Conservation (phyloP, 2,888 invertebrate species). For the Bruchidius siliquastri region DNA sequence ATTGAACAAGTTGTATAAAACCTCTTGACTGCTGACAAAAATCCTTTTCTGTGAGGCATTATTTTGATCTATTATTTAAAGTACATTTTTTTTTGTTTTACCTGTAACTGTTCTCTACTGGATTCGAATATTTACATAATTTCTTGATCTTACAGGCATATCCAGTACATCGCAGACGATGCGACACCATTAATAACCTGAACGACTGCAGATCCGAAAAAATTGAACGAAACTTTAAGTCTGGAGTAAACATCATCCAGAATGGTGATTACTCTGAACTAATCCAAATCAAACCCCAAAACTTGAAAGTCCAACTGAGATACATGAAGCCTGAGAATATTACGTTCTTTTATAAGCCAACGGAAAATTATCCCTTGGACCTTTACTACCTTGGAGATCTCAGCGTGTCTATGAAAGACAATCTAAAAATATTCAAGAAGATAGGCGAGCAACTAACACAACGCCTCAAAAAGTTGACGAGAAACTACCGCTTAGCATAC, state of each 20-base stretch:
- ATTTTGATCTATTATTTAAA: no score
- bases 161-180: neutral
- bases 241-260: neutral
- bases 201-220: neutral
- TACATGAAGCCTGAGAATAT: constrained; percentile 49
- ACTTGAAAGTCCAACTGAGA: neutral
- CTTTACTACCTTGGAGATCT: constrained; percentile 89
- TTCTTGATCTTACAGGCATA: neutral
- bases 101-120: no score
- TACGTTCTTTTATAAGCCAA: constrained; percentile 66
- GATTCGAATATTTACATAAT: no score
- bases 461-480: constrained; percentile 61
- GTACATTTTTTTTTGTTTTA: no score
- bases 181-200: neutral
- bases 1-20: no score
- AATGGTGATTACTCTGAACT: neutral
- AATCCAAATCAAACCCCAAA: neutral
- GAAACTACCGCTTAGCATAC: constrained; percentile 69
- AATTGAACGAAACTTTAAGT: constrained; percentile 1
- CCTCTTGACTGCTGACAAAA: no score
- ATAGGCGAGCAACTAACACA: constrained; percentile 58
- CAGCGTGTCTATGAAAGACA: constrained; percentile 85
- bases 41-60: no score
- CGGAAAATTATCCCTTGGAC: constrained; percentile 81
- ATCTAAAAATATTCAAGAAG: constrained; percentile 71